phyloP scores from a whole-genome alignment of 2,113 vertebrate genomes.

The Sorex araneus region DNA sequence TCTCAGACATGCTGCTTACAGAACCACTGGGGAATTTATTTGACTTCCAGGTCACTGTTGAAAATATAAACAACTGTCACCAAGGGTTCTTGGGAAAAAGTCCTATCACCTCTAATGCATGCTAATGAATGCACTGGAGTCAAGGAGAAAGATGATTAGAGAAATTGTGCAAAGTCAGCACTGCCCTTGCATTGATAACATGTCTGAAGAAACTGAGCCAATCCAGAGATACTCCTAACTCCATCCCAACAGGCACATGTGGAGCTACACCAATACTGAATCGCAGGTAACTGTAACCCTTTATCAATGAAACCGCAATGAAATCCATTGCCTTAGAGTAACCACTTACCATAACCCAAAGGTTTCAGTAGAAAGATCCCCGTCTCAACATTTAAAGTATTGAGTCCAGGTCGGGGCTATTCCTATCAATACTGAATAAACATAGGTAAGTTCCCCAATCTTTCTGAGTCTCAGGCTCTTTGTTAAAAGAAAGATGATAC shows the following conservation, averaged over 20 bases:
- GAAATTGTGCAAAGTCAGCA: slow-evolving; percentile 1
- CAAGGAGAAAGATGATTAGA: slow-evolving; percentile 22
- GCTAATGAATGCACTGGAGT: slow-evolving; percentile 12
- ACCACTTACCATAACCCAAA: not conserved
- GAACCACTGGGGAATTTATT: not conserved
- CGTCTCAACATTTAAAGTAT: not conserved
- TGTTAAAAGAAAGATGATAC: slow-evolving; percentile 5
- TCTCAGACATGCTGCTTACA: not conserved
- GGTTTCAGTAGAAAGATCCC: not conserved
- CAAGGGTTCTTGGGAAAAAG: not conserved
- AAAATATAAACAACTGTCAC: slow-evolving; percentile 1
- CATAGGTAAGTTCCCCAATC: not conserved
- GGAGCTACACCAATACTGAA: not conserved
- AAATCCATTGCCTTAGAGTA: not conserved
- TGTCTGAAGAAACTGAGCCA: not conserved
- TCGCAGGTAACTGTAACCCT: not conserved
- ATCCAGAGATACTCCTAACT: not conserved
- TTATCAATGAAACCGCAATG: not conserved
- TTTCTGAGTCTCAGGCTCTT: slow-evolving; percentile 2
- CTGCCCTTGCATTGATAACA: slow-evolving; percentile 13
- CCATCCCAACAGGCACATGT: not conserved
- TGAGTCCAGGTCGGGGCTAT: not conserved
- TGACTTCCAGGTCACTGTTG: slow-evolving; percentile 22
- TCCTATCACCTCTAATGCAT: not conserved
- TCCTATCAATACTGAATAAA: not conserved